Evolutionary conservation across 2,888 invertebrate species (phyloP).

Genomic region (Leucophenga montana): DNA sequence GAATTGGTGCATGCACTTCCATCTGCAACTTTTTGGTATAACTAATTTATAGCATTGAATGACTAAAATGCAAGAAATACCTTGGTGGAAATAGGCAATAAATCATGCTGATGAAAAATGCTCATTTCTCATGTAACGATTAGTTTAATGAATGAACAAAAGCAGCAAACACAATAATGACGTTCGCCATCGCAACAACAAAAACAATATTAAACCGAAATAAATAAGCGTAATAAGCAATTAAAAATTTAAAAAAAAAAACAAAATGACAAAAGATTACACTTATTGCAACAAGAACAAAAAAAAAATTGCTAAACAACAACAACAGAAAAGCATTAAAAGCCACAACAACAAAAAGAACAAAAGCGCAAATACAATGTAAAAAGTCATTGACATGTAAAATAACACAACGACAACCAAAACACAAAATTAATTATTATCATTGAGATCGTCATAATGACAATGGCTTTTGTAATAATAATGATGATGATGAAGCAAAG

Average conservation of each 20-base stretch:
- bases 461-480: not conserved
- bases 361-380: slow-evolving; percentile 28
- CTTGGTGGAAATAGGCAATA: too few species aligned
- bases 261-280: slow-evolving; percentile 55
- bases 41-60: too few species aligned
- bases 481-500: not conserved
- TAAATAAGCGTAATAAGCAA: slow-evolving; percentile 29
- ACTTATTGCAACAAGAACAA: slow-evolving; percentile 40
- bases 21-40: too few species aligned
- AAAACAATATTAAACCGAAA: not conserved
- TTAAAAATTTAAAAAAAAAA: slow-evolving; percentile 43
- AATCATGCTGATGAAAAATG: too few species aligned
- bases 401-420: slow-evolving; percentile 8
- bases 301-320: slow-evolving; percentile 31
- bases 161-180: slow-evolving; percentile 4
- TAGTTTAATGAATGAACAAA: slow-evolving; percentile 10
- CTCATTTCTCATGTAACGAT: not conserved
- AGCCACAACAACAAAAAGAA: slow-evolving; percentile 4
- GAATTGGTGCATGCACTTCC: too few species aligned
- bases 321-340: slow-evolving; percentile 8
- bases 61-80: too few species aligned
- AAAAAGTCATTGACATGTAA: slow-evolving; percentile 62
- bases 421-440: not conserved
- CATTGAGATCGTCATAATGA: not conserved
- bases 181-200: not conserved